phyloP scores from a whole-genome alignment of 2,888 invertebrate genomes.

The Macrophya annulata region DNA sequence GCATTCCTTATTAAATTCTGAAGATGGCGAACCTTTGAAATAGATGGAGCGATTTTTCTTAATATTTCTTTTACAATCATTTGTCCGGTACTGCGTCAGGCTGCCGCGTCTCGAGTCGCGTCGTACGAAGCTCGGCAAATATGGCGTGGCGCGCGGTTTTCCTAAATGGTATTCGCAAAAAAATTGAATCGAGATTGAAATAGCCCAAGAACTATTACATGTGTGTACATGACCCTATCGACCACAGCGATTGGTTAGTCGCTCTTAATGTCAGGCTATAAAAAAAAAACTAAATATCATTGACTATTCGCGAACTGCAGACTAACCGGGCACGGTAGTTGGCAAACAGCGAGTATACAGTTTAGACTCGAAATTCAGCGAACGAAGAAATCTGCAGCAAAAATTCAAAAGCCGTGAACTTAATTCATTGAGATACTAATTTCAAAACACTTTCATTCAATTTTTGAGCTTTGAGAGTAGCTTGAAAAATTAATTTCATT shows the following conservation, averaged over 20 bases:
- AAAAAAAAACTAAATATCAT: conserved; percentile 48
- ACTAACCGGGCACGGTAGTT: conserved; percentile 16
- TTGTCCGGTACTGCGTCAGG: too few species aligned
- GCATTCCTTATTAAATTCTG: too few species aligned
- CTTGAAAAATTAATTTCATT: too few species aligned
- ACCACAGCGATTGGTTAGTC: neutral
- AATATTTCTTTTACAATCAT: too few species aligned
- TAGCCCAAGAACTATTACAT: conserved; percentile 1
- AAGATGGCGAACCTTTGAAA: too few species aligned
- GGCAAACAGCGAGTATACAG: conserved; percentile 1
- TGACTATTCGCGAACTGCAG: conserved; percentile 43
- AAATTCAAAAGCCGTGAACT: neutral
- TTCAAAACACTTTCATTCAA: neutral
- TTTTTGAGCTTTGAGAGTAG: too few species aligned
- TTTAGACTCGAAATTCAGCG: neutral
- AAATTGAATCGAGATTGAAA: conserved; percentile 6
- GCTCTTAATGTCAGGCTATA: conserved; percentile 47
- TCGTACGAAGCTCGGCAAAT: neutral
- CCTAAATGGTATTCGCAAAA: too few species aligned
- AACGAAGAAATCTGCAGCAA: neutral
- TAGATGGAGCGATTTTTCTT: too few species aligned
- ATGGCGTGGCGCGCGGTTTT: neutral
- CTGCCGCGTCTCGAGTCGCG: too few species aligned
- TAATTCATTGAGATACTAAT: neutral
- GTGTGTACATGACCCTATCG: neutral